These are phyloP conservation scores for Petrolisthes cinctipes DNA, from an alignment of 2,888 invertebrate genomes.

Conservation along the genomic window DNA sequence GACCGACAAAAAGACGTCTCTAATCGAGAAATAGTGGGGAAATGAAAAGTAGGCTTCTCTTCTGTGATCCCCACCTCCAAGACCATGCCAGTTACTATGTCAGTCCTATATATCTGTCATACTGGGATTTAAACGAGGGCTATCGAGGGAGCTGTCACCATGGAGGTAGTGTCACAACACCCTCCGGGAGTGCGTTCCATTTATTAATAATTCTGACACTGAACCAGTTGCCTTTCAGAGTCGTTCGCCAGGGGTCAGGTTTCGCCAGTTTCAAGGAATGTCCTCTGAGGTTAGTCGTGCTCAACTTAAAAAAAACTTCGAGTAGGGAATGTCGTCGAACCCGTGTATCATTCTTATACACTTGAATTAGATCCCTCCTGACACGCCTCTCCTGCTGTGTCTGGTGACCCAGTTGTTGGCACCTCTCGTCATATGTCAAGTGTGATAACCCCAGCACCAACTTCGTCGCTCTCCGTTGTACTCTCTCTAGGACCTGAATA, in stretches of 20 bases:
- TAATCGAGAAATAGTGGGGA: no score
- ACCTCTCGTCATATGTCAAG: not conserved
- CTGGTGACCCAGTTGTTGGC: not conserved
- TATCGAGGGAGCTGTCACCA: no score
- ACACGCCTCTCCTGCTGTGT: not conserved
- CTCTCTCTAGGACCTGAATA: not conserved
- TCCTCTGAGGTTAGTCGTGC: not conserved
- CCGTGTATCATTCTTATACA: not conserved
- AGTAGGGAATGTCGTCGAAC: not conserved
- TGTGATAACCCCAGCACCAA: not conserved
- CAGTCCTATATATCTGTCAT: no score
- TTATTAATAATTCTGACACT: not conserved
- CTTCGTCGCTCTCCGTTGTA: not conserved
- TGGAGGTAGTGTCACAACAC: no score
- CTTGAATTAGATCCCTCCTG: not conserved
- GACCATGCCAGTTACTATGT: no score
- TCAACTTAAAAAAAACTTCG: not conserved
- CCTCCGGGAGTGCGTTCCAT: not conserved
- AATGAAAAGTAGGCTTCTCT: no score
- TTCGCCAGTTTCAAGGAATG: not conserved
- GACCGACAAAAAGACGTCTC: no score
- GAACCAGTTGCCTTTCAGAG: not conserved
- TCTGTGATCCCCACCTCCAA: no score
- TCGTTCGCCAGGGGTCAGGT: not conserved
- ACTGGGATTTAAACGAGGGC: no score